Evolutionary conservation across 2,113 vertebrate species (phyloP), one percentile per base, ranked within the genome.

Genomic region (Globicephala melas): DNA sequence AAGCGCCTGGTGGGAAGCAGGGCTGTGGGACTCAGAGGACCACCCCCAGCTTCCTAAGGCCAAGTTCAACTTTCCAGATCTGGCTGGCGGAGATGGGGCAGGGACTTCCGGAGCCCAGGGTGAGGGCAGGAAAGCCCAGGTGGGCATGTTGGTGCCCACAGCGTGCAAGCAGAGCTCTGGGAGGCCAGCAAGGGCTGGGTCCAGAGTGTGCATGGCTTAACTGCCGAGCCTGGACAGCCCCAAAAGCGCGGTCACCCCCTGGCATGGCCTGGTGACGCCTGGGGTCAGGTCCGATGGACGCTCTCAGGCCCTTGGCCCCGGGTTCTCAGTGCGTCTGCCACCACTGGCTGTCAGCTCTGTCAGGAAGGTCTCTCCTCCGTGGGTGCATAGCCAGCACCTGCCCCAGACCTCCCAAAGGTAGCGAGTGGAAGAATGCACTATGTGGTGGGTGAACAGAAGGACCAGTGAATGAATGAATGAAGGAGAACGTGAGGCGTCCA

Each of bases 141-240:
- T 65, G 63, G 13, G 28, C 12, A 2, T 25, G 44, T 20, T 1
- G 3, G 31, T 11, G 62, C 21, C 36, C 5, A 1, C 3, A 2
- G 58, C 31, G 7, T 12, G 26, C 8, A 13, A 12, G 23, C 0
- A 6, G 70, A 31, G 23, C 25, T 3, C 62, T 2, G 41, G 62
- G 53, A 18, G 41, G 81, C 21, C 23, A 28, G 25, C 41, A 23
- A 28, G 41, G 60, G 26, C 6, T 3, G 55, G 38, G 41, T 4
- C 91, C 63, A 33, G 47, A 23, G 62, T 33, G 36, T 3, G 15
- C 8, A 6, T 17, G 33, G 6, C 62, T 41, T 36, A 20, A 21
- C 3, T 1, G 2, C 41, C 1, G 1, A 6, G 0, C 21, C 63
- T 28, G n/a, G 71, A 2, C 18, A 44, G 2, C 13, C 6, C 21